A percentile compares a stretch with the other conserved stretches of the same genome.
phyloP scores from a whole-genome alignment of 2,888 invertebrate species.

The Harpagoxenus sublaevis region DNA sequence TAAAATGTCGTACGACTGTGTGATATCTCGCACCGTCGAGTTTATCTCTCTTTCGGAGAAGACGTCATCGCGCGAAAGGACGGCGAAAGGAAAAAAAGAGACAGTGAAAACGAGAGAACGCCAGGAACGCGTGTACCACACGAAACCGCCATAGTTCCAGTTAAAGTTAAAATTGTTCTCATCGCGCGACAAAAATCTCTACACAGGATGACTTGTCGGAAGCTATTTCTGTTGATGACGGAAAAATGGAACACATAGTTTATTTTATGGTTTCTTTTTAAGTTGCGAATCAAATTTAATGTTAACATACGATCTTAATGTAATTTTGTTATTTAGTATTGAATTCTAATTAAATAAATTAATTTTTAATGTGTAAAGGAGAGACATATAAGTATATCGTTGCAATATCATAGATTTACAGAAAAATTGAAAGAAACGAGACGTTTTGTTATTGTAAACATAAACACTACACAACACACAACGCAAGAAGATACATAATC shows the following conservation, averaged over 20 bases:
- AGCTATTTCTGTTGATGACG: constrained; percentile 22
- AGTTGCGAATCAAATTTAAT: background rate
- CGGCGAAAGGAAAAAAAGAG: constrained; percentile 24
- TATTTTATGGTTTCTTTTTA: background rate
- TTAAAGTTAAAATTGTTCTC: constrained; percentile 41
- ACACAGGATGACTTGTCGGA: background rate
- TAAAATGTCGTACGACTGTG: constrained; percentile 56
- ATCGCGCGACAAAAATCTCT: constrained; percentile 19
- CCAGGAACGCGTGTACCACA: constrained; percentile 5
- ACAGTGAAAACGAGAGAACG: constrained; percentile 23
- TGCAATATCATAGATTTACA: background rate
- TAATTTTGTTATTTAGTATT: background rate
- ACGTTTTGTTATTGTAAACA: background rate
- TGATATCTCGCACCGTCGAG: constrained; percentile 56
- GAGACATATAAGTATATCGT: background rate
- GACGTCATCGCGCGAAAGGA: constrained; percentile 31
- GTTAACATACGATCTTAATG: background rate
- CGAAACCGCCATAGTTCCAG: background rate
- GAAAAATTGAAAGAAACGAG: background rate
- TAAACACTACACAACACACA: no score
- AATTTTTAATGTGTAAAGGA: background rate
- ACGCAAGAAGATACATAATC: no score
- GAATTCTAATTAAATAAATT: constrained; percentile 6
- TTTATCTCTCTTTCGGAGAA: constrained; percentile 53
- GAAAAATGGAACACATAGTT: background rate